Percentiles rank a stretch among this genome's conserved stretches.
These are phyloP conservation scores for Oceanodroma leucorhoa DNA, from an alignment of 2,797 vertebrate genomes.

Conservation along the genomic window DNA sequence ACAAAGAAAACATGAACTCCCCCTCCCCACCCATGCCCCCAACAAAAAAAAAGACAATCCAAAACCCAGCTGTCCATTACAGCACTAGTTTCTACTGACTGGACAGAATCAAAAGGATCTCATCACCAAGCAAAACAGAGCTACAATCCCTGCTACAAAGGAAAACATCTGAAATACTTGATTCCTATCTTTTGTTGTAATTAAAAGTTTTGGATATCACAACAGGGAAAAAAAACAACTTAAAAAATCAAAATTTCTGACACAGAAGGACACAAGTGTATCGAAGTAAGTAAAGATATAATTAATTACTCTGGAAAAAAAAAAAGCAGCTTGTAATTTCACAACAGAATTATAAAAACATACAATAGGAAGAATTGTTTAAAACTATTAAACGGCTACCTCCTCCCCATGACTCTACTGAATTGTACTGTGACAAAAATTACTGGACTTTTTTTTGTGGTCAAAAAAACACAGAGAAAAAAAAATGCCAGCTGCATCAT, in stretches of 20 bases:
- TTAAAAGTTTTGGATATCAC: neutral
- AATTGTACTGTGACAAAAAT: neutral
- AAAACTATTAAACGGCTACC: neutral
- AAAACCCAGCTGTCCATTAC: neutral
- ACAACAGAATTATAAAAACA: neutral
- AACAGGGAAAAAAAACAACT: neutral
- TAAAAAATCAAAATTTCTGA: neutral
- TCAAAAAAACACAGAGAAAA: neutral
- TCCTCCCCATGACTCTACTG: neutral
- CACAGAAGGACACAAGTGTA: neutral
- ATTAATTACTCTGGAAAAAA: neutral
- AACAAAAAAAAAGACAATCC: neutral
- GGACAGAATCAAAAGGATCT: neutral
- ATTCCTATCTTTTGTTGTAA: neutral
- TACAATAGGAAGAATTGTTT: neutral
- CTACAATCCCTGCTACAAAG: neutral
- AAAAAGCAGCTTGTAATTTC: neutral
- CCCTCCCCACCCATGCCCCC: fast-evolving
- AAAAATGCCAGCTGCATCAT: neutral
- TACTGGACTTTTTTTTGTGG: neutral
- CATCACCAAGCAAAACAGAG: neutral
- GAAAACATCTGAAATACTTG: neutral
- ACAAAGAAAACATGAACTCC: neutral
- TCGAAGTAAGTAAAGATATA: neutral
- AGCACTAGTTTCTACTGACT: neutral